Percentiles rank a stretch among this genome's conserved stretches.
phyloP scores from a whole-genome alignment of 2,888 invertebrate genomes.

The Meganola albula region DNA sequence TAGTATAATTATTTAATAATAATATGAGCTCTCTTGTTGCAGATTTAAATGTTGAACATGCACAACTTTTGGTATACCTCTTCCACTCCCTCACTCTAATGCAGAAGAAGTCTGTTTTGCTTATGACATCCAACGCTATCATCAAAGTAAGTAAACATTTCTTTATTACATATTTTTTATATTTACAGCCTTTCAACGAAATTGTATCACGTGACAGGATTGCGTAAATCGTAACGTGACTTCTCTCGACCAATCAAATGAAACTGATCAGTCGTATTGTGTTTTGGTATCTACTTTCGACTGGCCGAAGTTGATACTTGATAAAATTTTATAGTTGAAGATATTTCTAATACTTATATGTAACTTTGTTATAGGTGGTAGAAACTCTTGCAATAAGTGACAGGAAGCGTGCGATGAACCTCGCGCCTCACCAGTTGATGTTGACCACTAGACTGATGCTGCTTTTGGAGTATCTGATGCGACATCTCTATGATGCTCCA shows the following conservation, averaged over 20 bases:
- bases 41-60: constrained; percentile 97
- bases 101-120: constrained; percentile 96
- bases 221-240: no score
- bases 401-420: constrained; percentile 51
- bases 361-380: constrained; percentile 55
- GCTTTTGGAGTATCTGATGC: constrained; percentile 95
- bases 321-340: no score
- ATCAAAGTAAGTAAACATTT: constrained; percentile 53
- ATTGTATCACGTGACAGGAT: no score
- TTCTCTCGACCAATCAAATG: no score
- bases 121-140: constrained; percentile 86
- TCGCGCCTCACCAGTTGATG: constrained; percentile 82
- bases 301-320: no score
- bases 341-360: no score
- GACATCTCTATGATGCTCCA: constrained; percentile 96
- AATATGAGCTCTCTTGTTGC: constrained; percentile 44
- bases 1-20: no score
- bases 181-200: no score
- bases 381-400: constrained; percentile 63
- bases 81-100: constrained; percentile 96
- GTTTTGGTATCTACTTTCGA: no score
- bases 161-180: no score
- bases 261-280: no score
- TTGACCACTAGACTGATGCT: constrained; percentile 89
- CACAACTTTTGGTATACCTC: constrained; percentile 93